Conservation (phyloP, 2,888 invertebrate species). For the Anthoptus insignis region DNA sequence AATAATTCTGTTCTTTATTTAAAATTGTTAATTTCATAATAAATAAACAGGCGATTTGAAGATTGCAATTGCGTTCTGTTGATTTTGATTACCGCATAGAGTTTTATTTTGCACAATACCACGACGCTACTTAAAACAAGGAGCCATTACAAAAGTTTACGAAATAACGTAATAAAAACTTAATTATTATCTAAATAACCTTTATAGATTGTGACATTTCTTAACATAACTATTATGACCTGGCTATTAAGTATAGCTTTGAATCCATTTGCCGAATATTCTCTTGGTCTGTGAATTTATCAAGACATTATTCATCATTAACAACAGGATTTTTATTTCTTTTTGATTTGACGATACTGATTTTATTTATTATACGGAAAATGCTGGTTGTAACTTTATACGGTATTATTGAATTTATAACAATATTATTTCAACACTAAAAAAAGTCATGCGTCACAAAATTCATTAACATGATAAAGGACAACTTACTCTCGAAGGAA, state of each 20-base stretch:
- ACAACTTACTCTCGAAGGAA: constrained; percentile 41
- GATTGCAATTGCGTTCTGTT: not conserved
- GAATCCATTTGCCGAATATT: too few species aligned
- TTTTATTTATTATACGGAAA: too few species aligned
- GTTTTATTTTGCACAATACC: constrained; percentile 31
- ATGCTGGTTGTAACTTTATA: too few species aligned
- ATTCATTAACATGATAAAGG: constrained; percentile 41
- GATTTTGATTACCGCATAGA: constrained; percentile 39
- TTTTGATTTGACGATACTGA: too few species aligned
- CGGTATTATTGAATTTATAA: too few species aligned
- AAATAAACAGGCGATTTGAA: not conserved
- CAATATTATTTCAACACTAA: not conserved
- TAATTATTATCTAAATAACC: too few species aligned
- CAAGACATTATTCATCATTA: too few species aligned
- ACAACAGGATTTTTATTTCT: too few species aligned
- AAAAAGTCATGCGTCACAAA: constrained; percentile 23
- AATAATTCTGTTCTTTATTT: not conserved
- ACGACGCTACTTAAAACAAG: constrained; percentile 18
- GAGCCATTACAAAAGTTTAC: constrained; percentile 24
- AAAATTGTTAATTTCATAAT: not conserved
- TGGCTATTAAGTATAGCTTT: too few species aligned
- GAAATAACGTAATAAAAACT: constrained; percentile 1
- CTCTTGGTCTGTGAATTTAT: too few species aligned
- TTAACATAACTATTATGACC: too few species aligned
- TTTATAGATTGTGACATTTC: too few species aligned